Percentiles rank a stretch among this genome's conserved stretches.
These are phyloP conservation scores for Lysiphlebus fabarum DNA, from an alignment of 1,140 invertebrate genomes.

Conservation along the genomic window DNA sequence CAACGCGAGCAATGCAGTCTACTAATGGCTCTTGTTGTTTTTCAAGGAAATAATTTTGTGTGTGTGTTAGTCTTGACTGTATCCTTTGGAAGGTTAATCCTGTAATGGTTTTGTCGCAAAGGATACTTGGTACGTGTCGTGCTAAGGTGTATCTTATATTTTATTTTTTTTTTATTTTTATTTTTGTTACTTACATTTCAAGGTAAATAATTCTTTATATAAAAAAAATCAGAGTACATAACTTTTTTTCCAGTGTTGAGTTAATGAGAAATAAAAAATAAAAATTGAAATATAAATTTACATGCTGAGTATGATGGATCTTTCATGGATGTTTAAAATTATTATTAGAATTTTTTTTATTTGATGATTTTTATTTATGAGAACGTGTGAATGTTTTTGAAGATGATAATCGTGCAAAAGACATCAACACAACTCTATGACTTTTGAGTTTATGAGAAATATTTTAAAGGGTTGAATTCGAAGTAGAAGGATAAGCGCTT, in stretches of 20 bases:
- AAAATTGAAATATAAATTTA: no score
- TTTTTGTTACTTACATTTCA: background rate
- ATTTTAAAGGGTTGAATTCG: conserved; percentile 30
- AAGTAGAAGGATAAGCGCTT: conserved; percentile 53
- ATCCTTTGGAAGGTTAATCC: conserved; percentile 46
- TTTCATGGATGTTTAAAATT: conserved; percentile 27
- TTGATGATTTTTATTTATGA: no score
- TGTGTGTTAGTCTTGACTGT: conserved; percentile 15
- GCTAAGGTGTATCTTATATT: conserved; percentile 45
- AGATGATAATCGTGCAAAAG: no score
- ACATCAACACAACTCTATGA: no score
- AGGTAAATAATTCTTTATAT: no score
- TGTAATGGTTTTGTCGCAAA: conserved; percentile 34
- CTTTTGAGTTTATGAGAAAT: conserved; percentile 12
- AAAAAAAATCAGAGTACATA: no score
- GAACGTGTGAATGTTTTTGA: conserved; percentile 12
- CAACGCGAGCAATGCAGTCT: conserved; percentile 12
- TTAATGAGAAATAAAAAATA: no score
- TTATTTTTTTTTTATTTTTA: conserved; percentile 19
- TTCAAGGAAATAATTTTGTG: conserved; percentile 13
- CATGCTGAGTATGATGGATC: no score
- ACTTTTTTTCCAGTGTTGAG: no score
- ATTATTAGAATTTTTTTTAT: conserved; percentile 14
- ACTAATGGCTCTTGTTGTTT: conserved; percentile 22
- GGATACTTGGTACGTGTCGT: conserved; percentile 41